A percentile compares a stretch with the other conserved stretches of the same genome.
These are phyloP conservation scores for Lipophrys pholis DNA, from an alignment of 2,113 vertebrate species.

Conservation along the genomic window DNA sequence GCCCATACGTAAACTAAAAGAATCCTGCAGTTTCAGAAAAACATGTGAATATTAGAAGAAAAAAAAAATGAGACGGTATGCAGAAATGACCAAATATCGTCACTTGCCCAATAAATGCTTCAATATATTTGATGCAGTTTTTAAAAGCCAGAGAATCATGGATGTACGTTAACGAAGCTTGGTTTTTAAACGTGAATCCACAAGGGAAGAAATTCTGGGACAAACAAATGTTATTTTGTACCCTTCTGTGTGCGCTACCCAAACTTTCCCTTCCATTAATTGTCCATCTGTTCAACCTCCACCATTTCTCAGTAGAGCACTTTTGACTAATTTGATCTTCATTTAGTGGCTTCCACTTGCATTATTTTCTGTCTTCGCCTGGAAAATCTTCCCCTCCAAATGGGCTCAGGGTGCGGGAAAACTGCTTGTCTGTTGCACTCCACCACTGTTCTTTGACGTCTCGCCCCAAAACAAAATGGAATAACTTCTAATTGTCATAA, in stretches of 20 bases:
- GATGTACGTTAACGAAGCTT: not conserved
- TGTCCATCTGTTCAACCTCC: conserved; percentile 64
- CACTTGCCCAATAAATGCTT: no score
- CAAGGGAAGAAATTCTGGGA: not conserved
- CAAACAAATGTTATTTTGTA: not conserved
- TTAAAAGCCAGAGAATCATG: no score
- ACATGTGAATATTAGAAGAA: no score
- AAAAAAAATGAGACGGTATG: no score
- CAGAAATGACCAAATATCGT: no score
- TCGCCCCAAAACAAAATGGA: conserved; percentile 23
- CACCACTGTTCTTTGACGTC: conserved; percentile 19
- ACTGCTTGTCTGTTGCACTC: not conserved
- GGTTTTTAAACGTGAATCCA: conserved; percentile 13
- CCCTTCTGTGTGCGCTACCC: conserved; percentile 26
- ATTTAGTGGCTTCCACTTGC: conserved; percentile 21
- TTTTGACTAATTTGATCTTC: conserved; percentile 59
- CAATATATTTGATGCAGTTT: no score
- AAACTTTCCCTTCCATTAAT: conserved; percentile 58
- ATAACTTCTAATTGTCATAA: conserved; percentile 3
- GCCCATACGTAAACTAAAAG: no score
- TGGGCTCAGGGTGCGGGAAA: not conserved
- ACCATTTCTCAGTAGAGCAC: conserved; percentile 54
- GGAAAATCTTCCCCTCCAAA: conserved; percentile 24
- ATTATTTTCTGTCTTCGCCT: conserved; percentile 5
- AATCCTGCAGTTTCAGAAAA: no score